Conservation (phyloP, 2,113 vertebrate species). For the Gorsachius goisagi region DNA sequence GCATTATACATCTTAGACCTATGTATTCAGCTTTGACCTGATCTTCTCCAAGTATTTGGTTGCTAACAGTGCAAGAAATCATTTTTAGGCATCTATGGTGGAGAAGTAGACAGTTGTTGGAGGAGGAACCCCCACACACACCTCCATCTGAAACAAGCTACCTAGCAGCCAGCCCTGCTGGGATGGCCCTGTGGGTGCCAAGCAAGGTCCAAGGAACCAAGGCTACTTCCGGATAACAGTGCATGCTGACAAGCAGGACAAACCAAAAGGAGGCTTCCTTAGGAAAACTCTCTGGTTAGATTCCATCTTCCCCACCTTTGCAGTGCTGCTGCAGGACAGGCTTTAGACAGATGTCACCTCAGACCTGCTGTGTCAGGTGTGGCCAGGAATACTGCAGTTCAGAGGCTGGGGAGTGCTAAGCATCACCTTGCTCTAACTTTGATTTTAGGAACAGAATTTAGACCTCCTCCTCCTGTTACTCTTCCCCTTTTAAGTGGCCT, state of each 20-base stretch:
- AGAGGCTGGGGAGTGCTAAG: background rate
- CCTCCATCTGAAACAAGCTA: background rate
- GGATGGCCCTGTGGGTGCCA: too few relatives aligned
- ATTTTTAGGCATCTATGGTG: background rate
- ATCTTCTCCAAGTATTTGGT: background rate
- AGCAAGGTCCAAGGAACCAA: background rate
- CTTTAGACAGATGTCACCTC: background rate
- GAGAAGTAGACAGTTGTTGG: background rate
- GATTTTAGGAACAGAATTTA: background rate
- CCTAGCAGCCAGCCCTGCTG: background rate
- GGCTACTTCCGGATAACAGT: background rate
- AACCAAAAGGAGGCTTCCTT: background rate
- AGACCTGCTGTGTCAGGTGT: fast-evolving
- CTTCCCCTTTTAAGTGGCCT: background rate
- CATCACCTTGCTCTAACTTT: background rate
- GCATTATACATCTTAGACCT: background rate
- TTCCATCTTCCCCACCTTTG: too few relatives aligned
- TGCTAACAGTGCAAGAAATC: background rate
- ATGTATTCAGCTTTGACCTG: background rate
- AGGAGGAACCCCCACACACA: background rate
- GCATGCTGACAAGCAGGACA: background rate
- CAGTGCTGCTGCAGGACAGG: background rate
- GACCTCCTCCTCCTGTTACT: background rate
- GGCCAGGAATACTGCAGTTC: background rate
- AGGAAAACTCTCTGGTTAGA: background rate